Evolutionary conservation across 1,140 invertebrate species (phyloP).

Genomic region (Mactra quadrangularis): DNA sequence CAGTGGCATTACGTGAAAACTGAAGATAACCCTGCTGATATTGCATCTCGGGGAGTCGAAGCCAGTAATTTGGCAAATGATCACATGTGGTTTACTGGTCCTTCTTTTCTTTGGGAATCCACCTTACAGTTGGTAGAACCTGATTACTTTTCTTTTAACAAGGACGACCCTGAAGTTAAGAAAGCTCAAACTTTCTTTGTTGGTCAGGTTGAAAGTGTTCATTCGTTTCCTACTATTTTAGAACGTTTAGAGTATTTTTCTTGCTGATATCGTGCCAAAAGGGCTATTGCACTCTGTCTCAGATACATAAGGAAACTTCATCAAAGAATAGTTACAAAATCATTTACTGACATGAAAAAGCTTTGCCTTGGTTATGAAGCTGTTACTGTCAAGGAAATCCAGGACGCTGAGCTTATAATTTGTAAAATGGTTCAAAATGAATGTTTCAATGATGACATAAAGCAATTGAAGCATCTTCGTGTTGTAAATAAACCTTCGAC

Average conservation of each 20-base stretch:
- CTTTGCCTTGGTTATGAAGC: not conserved
- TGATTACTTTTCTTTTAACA: not conserved
- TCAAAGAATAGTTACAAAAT: not conserved
- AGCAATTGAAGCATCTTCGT: too few species aligned
- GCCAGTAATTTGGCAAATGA: not conserved
- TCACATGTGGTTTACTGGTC: not conserved
- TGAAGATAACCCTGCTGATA: conserved; percentile 57
- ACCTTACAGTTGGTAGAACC: not conserved
- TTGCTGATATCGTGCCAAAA: conserved; percentile 34
- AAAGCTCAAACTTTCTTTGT: not conserved
- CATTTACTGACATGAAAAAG: not conserved
- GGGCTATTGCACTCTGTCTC: conserved; percentile 33
- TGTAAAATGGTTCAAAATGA: not conserved
- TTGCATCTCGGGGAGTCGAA: conserved; percentile 18
- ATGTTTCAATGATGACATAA: not conserved
- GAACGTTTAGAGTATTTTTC: conserved; percentile 44
- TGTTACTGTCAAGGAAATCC: not conserved
- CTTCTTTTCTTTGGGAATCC: conserved; percentile 16
- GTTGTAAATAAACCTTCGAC: too few species aligned
- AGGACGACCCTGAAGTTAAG: conserved; percentile 4
- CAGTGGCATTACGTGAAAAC: conserved; percentile 50
- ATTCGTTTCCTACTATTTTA: not conserved
- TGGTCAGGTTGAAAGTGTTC: too few species aligned
- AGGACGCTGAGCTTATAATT: not conserved
- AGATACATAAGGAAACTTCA: not conserved